A percentile compares a stretch with the other conserved stretches of the same genome.
These are phyloP conservation scores for Hirtodrosophila trivittata DNA, from an alignment of 2,888 invertebrate species.

Conservation along the genomic window DNA sequence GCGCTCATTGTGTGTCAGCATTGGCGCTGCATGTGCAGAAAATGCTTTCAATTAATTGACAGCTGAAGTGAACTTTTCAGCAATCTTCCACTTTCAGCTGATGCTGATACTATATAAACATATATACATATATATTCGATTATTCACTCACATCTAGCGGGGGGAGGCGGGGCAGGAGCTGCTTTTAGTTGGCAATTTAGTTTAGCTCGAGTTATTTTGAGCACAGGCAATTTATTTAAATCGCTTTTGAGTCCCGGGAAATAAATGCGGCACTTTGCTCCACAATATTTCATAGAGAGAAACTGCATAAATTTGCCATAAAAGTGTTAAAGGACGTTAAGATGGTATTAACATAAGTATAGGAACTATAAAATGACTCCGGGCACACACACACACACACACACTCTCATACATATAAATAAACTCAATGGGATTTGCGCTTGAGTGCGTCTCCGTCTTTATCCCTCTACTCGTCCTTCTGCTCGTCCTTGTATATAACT, in stretches of 20 bases:
- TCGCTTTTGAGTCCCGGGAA: constrained; percentile 34
- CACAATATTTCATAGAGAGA: constrained; percentile 57
- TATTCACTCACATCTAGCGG: neutral
- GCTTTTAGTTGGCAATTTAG: constrained; percentile 18
- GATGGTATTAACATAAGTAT: constrained; percentile 59
- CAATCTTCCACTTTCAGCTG: neutral
- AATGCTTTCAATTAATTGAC: constrained; percentile 59
- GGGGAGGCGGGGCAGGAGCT: neutral
- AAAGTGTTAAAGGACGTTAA: constrained; percentile 62
- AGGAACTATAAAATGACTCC: constrained; percentile 54
- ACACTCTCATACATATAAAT: constrained; percentile 33
- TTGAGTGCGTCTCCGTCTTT: constrained; percentile 25
- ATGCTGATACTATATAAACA: neutral
- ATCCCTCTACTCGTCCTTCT: neutral
- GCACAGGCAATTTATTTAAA: constrained; percentile 62
- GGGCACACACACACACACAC: constrained; percentile 2
- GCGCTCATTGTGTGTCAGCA: constrained; percentile 30
- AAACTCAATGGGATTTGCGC: constrained; percentile 65
- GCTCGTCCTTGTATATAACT: no score
- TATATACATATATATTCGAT: neutral
- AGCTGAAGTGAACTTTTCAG: constrained; percentile 21
- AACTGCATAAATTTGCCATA: constrained; percentile 68
- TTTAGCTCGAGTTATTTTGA: constrained; percentile 12
- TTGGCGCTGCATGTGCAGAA: constrained; percentile 43
- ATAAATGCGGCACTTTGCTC: constrained; percentile 56